Conservation (phyloP, 2,888 invertebrate species). For the Lamproptera curius region DNA sequence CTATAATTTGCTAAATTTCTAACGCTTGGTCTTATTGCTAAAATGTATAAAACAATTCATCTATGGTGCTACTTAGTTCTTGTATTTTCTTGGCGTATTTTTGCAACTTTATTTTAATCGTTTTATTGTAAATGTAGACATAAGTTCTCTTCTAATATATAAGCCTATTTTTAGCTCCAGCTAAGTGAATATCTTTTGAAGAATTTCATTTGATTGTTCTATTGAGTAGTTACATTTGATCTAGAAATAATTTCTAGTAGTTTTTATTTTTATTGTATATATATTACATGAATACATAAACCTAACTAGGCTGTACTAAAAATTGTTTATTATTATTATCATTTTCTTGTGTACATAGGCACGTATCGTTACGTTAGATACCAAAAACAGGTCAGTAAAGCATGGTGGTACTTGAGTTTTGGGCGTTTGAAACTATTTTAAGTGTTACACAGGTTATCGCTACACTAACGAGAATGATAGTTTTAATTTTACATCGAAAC, state of each 20-base stretch:
- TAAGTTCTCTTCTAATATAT: too few relatives aligned
- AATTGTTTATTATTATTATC: background rate
- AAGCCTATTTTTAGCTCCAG: background rate
- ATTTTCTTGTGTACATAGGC: conserved; percentile 7
- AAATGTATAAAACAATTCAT: conserved; percentile 4
- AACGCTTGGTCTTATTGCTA: conserved; percentile 2
- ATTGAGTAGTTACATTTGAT: background rate
- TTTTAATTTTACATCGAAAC: too few relatives aligned
- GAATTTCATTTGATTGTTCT: background rate
- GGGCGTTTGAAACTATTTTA: conserved; percentile 28
- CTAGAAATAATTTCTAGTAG: conserved; percentile 8
- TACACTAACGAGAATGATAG: too few relatives aligned
- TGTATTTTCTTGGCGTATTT: conserved; percentile 23
- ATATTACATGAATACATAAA: conserved; percentile 16
- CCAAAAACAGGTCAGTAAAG: conserved; percentile 52
- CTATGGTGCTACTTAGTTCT: conserved; percentile 40
- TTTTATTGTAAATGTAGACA: conserved; percentile 6
- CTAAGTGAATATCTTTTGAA: background rate
- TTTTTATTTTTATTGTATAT: conserved; percentile 27
- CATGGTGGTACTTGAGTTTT: conserved; percentile 25
- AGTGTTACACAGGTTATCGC: too few relatives aligned
- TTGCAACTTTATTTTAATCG: conserved; percentile 18
- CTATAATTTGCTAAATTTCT: conserved; percentile 7
- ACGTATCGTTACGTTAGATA: conserved; percentile 31
- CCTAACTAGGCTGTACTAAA: conserved; percentile 12